A percentile compares a stretch with the other conserved stretches of the same genome.
phyloP scores from a whole-genome alignment of 1,140 invertebrate genomes.

The Drosophila malerkotliana region DNA sequence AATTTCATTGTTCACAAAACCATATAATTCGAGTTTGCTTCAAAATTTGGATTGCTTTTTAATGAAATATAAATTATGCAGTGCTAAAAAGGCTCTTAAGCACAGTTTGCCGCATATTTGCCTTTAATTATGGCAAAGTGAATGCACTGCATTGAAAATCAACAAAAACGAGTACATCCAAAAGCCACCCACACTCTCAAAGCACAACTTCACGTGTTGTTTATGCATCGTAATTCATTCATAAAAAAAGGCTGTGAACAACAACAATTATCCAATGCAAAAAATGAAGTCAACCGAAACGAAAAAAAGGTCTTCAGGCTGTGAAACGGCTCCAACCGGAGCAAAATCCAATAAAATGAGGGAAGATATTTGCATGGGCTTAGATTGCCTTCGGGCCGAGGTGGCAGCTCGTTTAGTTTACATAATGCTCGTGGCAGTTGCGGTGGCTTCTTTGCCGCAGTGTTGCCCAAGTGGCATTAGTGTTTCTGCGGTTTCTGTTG shows the following conservation, averaged over 20 bases:
- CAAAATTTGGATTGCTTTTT: background rate
- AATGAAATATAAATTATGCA: constrained; percentile 32
- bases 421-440: constrained; percentile 73
- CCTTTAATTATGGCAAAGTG: constrained; percentile 47
- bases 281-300: constrained; percentile 55
- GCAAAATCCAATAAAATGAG: constrained; percentile 13
- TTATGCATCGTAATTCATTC: constrained; percentile 65
- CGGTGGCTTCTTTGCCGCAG: constrained; percentile 65
- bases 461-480: constrained; percentile 72
- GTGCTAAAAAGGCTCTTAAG: constrained; percentile 43
- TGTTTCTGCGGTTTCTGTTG: constrained; percentile 32
- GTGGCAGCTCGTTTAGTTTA: constrained; percentile 67
- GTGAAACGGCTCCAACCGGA: constrained; percentile 13
- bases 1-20: background rate
- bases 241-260: constrained; percentile 57
- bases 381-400: constrained; percentile 38
- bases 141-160: constrained; percentile 54
- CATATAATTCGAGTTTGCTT: background rate
- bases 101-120: constrained; percentile 22
- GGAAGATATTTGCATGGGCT: constrained; percentile 63
- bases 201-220: constrained; percentile 31
- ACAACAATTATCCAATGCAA: constrained; percentile 51
- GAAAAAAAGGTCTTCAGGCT: constrained; percentile 10
- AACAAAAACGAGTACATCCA: background rate
- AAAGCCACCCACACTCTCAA: constrained; percentile 11